Evolutionary conservation across 2,113 vertebrate genomes (phyloP), one percentile per base, ranked within the genome.

Genomic region (Ochotona princeps): DNA sequence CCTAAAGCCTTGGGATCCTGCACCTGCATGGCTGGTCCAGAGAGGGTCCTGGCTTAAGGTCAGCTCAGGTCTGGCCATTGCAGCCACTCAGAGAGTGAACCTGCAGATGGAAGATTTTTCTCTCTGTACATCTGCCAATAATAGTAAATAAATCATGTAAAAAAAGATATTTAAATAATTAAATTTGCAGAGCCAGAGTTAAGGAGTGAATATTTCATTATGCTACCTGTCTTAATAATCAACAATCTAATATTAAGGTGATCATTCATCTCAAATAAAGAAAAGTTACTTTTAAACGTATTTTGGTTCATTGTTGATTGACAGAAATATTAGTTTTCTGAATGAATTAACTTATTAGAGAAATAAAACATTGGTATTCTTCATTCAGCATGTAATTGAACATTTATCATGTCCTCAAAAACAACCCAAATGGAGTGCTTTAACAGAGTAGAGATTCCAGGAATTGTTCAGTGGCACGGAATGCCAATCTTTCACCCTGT

Each of bases 151-250:
- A 44, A 44, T 44, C 38, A 44, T 44, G 38, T n/a, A 44, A 44
- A 44, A 44, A 91, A 85, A 94, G 74, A 82, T 57, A n/a, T 90
- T 93, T 82, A 83, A 91, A 85, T 74, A 85, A 88, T 92, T 93
- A 88, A 76, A 60, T 86, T 93, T 61, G 25, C 28, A 75, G n/a
- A 84, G 18, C 44, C 61, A 20, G 26, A 90, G 25, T 86, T 65
- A 92, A 57, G 15, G 35, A 30, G 20, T 89, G 81, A 95, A 72
- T 95, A 72, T 95, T 75, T 83, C 76, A 93, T 91, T 26, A n/a
- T 28, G 23, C 78, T 88, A 65, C 63, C 82, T 51, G 30, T 73
- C 38, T 94, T 85, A 78, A 94, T 95, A 83, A 89, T 90, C 88
- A 91, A 54, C 38, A 63, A 61, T 87, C 89, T 94, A 54, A 78